Evolutionary conservation across 1,140 invertebrate species (phyloP).

Genomic region (Atta texana): DNA sequence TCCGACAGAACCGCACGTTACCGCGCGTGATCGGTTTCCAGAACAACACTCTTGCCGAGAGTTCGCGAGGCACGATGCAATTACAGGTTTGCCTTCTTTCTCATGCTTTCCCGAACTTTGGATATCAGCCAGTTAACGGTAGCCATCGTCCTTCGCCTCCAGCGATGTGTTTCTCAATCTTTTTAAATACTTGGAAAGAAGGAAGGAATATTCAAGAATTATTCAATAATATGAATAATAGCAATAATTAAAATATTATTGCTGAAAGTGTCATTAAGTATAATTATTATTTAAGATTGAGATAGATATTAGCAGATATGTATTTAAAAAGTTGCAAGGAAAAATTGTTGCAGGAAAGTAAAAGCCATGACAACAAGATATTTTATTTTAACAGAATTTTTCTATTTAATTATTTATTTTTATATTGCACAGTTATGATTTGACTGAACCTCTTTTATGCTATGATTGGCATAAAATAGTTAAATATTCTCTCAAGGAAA

Average conservation of each 20-base stretch:
- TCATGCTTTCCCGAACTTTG: slow-evolving; percentile 52
- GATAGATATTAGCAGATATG: not conserved
- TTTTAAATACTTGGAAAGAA: not conserved
- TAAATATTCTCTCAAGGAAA: slow-evolving; percentile 27
- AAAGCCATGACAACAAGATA: not conserved
- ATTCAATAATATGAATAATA: not conserved
- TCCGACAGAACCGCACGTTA: slow-evolving; percentile 29
- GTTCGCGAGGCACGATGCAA: not conserved
- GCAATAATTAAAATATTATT: not conserved
- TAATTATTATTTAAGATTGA: slow-evolving; percentile 6
- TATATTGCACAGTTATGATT: not conserved
- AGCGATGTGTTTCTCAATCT: not conserved
- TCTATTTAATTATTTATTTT: slow-evolving; percentile 6
- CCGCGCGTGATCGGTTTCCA: slow-evolving; percentile 53
- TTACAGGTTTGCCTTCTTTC: not conserved
- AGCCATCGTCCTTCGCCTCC: not conserved
- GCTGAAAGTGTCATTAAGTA: not conserved
- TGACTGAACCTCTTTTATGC: not conserved
- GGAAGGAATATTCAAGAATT: not conserved
- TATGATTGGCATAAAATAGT: not conserved
- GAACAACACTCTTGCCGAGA: slow-evolving; percentile 26
- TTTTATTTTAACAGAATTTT: not conserved
- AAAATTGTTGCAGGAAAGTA: not conserved
- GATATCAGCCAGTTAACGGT: slow-evolving; percentile 58
- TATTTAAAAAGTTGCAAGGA: not conserved